phyloP scores from a whole-genome alignment of 2,888 invertebrate genomes.

The Caenorhabditis macrosperma region DNA sequence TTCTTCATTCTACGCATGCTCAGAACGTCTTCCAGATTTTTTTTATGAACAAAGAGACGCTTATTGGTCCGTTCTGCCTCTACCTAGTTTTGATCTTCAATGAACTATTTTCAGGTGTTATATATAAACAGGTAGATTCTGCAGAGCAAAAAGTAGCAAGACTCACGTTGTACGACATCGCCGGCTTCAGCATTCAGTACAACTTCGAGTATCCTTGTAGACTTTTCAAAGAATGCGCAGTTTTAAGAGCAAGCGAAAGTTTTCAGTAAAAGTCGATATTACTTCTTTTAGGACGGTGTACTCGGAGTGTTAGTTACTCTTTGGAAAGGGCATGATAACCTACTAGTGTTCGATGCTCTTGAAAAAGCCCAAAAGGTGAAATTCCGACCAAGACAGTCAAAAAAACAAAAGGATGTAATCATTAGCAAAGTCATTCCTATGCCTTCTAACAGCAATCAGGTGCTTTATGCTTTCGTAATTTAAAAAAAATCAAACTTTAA shows the following conservation, averaged over 20 bases:
- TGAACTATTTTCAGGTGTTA: slow-evolving; percentile 67
- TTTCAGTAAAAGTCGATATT: no score
- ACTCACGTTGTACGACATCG: slow-evolving; percentile 66
- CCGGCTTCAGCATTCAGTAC: slow-evolving; percentile 69
- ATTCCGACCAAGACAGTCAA: slow-evolving; percentile 72
- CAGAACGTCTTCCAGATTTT: slow-evolving; percentile 70
- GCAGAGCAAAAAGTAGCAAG: slow-evolving; percentile 75
- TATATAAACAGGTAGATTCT: slow-evolving; percentile 73
- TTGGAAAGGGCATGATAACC: slow-evolving; percentile 73
- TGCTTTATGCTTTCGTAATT: neutral
- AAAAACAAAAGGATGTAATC: slow-evolving; percentile 74
- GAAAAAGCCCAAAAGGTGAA: slow-evolving; percentile 71
- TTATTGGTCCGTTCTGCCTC: slow-evolving; percentile 59
- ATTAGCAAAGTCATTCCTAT: slow-evolving; percentile 70
- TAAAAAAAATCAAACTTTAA: neutral
- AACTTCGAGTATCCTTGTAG: slow-evolving; percentile 75
- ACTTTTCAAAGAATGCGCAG: slow-evolving; percentile 71
- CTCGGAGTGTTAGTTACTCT: slow-evolving; percentile 56
- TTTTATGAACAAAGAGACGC: slow-evolving; percentile 68
- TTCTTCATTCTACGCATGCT: slow-evolving; percentile 68
- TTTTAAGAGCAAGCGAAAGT: no score
- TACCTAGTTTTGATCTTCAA: neutral
- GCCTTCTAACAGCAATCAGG: slow-evolving; percentile 69
- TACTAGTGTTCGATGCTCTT: slow-evolving; percentile 69
- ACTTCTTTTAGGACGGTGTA: slow-evolving; percentile 42